Base-by-base conservation (phyloP, 1,140 invertebrate genomes). In the Neodiprion pinetum region DNA sequence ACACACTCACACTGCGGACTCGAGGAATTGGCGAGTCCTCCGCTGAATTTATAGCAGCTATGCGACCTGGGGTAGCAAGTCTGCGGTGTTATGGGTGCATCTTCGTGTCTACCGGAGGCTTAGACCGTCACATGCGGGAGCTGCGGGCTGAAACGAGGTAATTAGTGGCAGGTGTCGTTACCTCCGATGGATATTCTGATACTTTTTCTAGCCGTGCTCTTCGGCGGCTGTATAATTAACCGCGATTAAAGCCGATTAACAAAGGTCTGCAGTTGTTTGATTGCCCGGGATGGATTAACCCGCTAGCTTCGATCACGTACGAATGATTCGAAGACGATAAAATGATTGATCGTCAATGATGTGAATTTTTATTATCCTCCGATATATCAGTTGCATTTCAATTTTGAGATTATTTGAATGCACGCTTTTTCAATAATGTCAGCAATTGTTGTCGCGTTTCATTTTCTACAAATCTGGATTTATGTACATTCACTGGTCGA, bases 61-160 rank as follows among this genome's bases (percentile, higher is more conserved):
- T 5, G 53, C 11, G 53, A 61, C 7, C 53, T 9, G 28, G 28
- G 28, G 28, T 40, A 40, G 28, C 2, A 40, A 40, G 28, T 40
- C 28, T 40, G 28, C 5, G 53, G 53, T 61, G 53, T 61, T 61
- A 61, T 61, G 11, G 11, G n/a, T 61, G 53, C 53, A 61, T 61
- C 28, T 40, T 61, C 53, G 11, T 14, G 53, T 17, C 53, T 61
- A 9, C 28, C 28, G 28, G 28, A 40, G 28, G 28, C 28, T 40
- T 40, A 40, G 28, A 40, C 28, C 61, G 61, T 14, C 40, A 69
- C 67, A 23, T 69, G 17, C 61, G 61, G 17, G 12, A 12, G 67
- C 67, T 17, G 67, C 21, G 67, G 40, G 67, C 23, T 69, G 21
- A 47, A 23, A 23, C 67, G 67, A 69, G 67, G 40, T 23, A 69